Evolutionary conservation across 64 coral and sea anemone genomes (phyloP), one percentile per base, ranked within the genome.

Genomic region (Orbicella faveolata): DNA sequence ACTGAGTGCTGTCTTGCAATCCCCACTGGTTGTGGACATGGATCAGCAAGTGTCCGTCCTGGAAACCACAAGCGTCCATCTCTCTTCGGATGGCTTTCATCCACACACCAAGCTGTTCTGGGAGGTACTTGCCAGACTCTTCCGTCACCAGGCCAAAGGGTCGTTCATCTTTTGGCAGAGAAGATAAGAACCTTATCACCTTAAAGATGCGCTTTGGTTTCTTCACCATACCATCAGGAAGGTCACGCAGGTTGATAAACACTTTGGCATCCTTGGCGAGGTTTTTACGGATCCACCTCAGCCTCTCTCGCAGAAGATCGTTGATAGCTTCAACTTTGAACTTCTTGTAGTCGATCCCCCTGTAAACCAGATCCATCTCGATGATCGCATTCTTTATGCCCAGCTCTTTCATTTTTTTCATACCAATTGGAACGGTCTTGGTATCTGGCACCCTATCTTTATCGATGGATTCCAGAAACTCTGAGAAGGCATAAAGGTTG

Each of bases 1-100:
- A 74, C 79, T 95, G 90, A 4, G 94, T 95, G 18, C 62, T 54
- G 26, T 92, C 94, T 17, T 39, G 21, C 19, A 79, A 12, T 1
- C 94, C 94, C 94, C 94, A 95, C 74, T 95, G 77, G 30, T 95
- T 67, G 33, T 95, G 94, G 37, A 92, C 86, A 75, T 95, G 94
- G 14, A 92, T 78, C 21, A 95, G 64, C 13, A 95, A 34, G n/a
- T 95, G 94, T 4, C 94, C 94, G n/a, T 89, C 73, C 25, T 89
- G 2, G 79, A 95, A 95, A 55, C 90, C 90, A 51, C 94, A 95
- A 0, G 66, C 54, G 74, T 95, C 79, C 94, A 95, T 95, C 51
- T 95, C 90, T 41, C 76, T 44, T 25, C 94, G 90, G 17, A 95
- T 26, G 33, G 90, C 90, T 6, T 23, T 52, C 4, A 87, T 92